phyloP scores from a whole-genome alignment of 2,888 invertebrate species.

The Pogonocherus hispidulus region DNA sequence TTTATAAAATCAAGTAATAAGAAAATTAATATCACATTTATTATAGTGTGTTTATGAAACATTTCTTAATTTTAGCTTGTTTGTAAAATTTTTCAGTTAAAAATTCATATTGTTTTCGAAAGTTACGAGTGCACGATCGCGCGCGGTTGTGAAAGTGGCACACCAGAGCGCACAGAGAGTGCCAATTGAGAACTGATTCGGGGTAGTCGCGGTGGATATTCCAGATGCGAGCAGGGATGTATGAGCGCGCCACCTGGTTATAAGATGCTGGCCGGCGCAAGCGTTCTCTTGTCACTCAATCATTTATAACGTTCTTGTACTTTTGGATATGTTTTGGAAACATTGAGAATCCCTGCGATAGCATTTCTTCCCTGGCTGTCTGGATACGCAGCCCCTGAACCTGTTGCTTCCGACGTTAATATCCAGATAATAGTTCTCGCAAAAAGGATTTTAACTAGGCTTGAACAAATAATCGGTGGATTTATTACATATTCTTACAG shows the following conservation, averaged over 20 bases:
- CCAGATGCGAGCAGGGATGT: conserved; percentile 63
- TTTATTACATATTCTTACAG: neutral
- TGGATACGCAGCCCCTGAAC: conserved; percentile 17
- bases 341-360: conserved; percentile 33
- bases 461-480: neutral
- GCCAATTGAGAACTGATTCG: conserved; percentile 61
- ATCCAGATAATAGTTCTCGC: conserved; percentile 20
- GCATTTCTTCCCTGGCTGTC: conserved; percentile 13
- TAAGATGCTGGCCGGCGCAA: conserved; percentile 64
- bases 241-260: conserved; percentile 66
- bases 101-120: conserved; percentile 39
- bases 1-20: conserved; percentile 46
- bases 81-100: conserved; percentile 8
- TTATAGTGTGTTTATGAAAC: conserved; percentile 35
- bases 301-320: conserved; percentile 50
- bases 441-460: neutral
- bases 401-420: conserved; percentile 27
- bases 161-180: conserved; percentile 48
- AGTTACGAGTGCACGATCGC: conserved; percentile 45
- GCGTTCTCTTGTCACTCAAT: conserved; percentile 53
- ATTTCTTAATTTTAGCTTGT: conserved; percentile 28
- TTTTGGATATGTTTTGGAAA: conserved; percentile 44
- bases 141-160: conserved; percentile 25
- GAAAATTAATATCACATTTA: conserved; percentile 49
- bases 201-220: conserved; percentile 61